Evolutionary conservation across 2,888 invertebrate species (phyloP).

Genomic region (Calameuta pallipes): DNA sequence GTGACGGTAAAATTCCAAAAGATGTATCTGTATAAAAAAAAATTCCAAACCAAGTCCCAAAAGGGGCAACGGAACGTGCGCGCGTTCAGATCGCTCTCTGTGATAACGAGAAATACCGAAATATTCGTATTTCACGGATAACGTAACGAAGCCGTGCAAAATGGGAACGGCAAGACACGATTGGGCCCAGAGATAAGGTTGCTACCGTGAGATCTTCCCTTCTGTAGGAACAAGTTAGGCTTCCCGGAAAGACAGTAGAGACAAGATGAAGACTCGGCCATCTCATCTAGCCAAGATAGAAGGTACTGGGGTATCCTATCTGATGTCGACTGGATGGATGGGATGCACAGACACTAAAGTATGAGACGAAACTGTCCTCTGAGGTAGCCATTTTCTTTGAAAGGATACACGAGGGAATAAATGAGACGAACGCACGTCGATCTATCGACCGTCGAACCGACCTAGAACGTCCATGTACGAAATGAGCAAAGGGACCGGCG

Average conservation of each 20-base stretch:
- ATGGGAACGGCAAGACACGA: conserved; percentile 51
- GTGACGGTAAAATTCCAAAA: conserved; percentile 17
- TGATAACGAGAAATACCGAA: background rate
- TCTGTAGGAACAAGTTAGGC: conserved; percentile 32
- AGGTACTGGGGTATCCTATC: conserved; percentile 40
- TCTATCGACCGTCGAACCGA: background rate
- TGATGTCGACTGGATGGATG: conserved; percentile 40
- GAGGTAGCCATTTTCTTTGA: conserved; percentile 2
- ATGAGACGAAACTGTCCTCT: conserved; percentile 48
- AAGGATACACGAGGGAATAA: background rate
- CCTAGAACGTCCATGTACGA: background rate
- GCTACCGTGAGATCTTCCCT: conserved; percentile 51
- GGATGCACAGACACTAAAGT: conserved; percentile 47
- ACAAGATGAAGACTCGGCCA: conserved; percentile 47
- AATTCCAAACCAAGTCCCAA: background rate
- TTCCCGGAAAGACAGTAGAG: conserved; percentile 54
- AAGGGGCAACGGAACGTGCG: background rate
- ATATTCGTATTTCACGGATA: background rate
- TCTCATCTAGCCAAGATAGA: conserved; percentile 54
- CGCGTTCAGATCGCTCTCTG: background rate
- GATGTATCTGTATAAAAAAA: background rate
- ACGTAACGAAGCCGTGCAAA: conserved; percentile 46
- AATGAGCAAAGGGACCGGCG: background rate
- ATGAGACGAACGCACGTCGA: background rate
- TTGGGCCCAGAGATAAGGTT: conserved; percentile 49